A percentile compares a stretch with the other conserved stretches of the same genome.
Conservation (phyloP, 2,797 vertebrate species). For the Parotocinclus haroldoi region DNA sequence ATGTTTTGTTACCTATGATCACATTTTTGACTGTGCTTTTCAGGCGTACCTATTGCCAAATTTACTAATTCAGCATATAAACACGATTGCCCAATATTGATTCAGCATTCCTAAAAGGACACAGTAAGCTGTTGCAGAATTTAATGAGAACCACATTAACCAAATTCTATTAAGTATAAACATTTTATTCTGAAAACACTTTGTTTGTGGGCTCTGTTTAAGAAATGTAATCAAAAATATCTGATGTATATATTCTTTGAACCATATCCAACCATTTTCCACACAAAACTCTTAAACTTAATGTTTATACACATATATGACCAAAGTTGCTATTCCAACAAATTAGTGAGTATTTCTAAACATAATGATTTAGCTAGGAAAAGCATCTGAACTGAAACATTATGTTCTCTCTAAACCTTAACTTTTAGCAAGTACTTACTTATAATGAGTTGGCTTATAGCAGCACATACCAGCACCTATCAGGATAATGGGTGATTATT, state of each 20-base stretch:
- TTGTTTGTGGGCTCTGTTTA: slow-evolving; percentile 4
- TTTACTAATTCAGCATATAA: too few species aligned
- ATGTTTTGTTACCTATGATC: too few species aligned
- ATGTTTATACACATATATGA: slow-evolving; percentile 3
- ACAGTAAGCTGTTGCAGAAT: too few species aligned
- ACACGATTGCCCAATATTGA: too few species aligned
- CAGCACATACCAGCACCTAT: neutral
- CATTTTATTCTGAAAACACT: slow-evolving; percentile 17
- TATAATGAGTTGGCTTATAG: neutral
- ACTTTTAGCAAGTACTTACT: too few species aligned
- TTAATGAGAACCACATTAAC: too few species aligned
- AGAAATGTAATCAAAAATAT: slow-evolving; percentile 5
- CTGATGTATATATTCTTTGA: slow-evolving; percentile 16
- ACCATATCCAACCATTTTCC: slow-evolving; percentile 4
- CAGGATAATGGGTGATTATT: neutral
- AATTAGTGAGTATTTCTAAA: slow-evolving; percentile 19
- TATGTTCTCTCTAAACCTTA: neutral
- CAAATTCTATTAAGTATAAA: neutral
- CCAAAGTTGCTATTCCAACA: slow-evolving; percentile 12
- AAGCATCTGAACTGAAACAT: neutral
- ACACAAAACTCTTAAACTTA: slow-evolving; percentile 6
- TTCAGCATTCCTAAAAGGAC: too few species aligned
- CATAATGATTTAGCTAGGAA: slow-evolving; percentile 23
- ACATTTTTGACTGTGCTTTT: too few species aligned
- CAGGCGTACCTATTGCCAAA: too few species aligned